Evolutionary conservation across 2,113 vertebrate species (phyloP).

Genomic region (Alexandromys fortis): DNA sequence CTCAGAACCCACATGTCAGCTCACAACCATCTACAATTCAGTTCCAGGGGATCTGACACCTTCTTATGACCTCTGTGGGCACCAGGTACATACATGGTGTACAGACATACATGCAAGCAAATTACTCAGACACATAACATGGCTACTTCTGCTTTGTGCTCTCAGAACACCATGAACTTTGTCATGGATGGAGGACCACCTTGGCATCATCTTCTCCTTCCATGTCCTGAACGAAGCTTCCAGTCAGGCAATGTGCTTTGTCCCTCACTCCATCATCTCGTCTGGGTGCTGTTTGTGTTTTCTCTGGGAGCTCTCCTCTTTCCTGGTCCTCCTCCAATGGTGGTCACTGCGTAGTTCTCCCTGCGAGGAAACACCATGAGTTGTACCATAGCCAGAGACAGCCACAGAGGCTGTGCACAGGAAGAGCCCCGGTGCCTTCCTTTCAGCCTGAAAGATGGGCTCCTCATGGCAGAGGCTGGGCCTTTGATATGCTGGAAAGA

Average conservation of each 20-base stretch:
- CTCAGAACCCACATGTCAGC: neutral
- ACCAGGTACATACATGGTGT: neutral
- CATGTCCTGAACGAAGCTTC: neutral
- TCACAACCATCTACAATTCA: neutral
- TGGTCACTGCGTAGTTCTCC: constrained; percentile 54
- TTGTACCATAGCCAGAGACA: constrained; percentile 48
- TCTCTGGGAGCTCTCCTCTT: constrained; percentile 53
- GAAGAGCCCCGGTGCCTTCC: neutral
- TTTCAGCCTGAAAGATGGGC: neutral
- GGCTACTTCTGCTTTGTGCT: neutral
- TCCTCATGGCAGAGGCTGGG: neutral
- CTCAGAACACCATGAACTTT: fast-evolving
- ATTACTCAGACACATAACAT: neutral
- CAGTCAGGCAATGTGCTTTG: fast-evolving
- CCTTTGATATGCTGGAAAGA: neutral
- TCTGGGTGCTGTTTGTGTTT: fast-evolving
- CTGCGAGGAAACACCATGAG: constrained; percentile 45
- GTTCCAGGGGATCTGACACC: neutral
- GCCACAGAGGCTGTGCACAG: constrained; percentile 48
- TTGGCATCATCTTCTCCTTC: neutral
- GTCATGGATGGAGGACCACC: fast-evolving
- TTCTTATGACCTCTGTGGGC: neutral
- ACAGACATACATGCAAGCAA: neutral
- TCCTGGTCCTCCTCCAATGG: constrained; percentile 56
- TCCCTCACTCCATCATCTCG: neutral